Percentiles rank a stretch among this genome's conserved stretches.
Evolutionary conservation across 2,113 vertebrate species (phyloP).

Genomic region (Illadopsis cleaveri): DNA sequence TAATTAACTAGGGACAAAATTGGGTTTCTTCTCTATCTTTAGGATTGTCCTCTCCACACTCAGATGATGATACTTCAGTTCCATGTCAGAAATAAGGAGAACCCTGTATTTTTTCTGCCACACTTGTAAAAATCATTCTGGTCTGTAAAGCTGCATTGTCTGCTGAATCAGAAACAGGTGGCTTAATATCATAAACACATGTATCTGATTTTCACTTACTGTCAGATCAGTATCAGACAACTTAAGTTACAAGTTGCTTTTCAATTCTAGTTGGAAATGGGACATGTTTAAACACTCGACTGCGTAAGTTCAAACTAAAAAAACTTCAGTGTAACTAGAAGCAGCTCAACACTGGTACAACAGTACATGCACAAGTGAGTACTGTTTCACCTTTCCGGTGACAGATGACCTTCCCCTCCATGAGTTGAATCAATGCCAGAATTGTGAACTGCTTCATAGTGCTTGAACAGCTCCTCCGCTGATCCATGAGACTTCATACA

Average conservation of each 20-base stretch:
- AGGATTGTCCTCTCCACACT: neutral
- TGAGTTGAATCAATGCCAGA: conserved; percentile 83
- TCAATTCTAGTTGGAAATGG: neutral
- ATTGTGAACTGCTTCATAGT: conserved; percentile 95
- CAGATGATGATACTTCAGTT: neutral
- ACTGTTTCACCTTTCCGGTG: conserved; percentile 82
- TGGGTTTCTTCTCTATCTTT: neutral
- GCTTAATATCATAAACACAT: neutral
- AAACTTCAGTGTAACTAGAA: neutral
- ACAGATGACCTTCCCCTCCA: conserved; percentile 78
- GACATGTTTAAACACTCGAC: neutral
- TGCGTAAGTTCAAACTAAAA: neutral
- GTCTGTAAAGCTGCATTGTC: neutral
- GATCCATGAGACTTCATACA: conserved; percentile 99
- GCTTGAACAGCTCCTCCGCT: conserved; percentile 96
- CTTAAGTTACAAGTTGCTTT: neutral
- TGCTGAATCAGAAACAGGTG: neutral
- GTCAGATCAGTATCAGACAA: neutral
- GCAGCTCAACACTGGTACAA: neutral
- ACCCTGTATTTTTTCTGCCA: neutral
- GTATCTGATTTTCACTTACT: neutral
- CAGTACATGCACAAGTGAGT: conserved; percentile 7
- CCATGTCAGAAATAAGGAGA: neutral
- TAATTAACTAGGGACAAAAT: neutral
- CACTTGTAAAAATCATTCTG: neutral